These are phyloP conservation scores for Drosophila multiciliata DNA, from an alignment of 2,888 invertebrate species.

Conservation along the genomic window DNA sequence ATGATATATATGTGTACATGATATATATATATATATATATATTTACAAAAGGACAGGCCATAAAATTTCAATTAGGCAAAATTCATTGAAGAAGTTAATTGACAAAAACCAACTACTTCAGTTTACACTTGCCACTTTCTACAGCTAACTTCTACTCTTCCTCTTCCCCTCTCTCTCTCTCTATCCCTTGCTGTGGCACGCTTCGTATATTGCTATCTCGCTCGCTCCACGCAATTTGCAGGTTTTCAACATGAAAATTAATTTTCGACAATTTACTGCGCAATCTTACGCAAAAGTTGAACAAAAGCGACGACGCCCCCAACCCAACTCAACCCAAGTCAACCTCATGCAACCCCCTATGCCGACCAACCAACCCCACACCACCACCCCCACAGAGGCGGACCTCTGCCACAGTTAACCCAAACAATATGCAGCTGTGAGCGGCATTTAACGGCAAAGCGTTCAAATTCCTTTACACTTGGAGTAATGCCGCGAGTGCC, in stretches of 20 bases:
- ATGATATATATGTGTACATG: background rate
- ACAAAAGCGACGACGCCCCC: slow-evolving; percentile 68
- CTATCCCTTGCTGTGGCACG: slow-evolving; percentile 3
- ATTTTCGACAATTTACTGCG: slow-evolving; percentile 83
- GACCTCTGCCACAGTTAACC: slow-evolving; percentile 50
- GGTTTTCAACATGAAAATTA: slow-evolving; percentile 82
- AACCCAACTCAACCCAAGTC: background rate
- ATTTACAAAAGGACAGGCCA: slow-evolving; percentile 29
- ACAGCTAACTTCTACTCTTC: slow-evolving; percentile 1
- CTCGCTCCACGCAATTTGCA: slow-evolving; percentile 69
- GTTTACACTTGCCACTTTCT: slow-evolving; percentile 37
- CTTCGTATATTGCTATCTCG: slow-evolving; percentile 35
- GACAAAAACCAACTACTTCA: slow-evolving; percentile 73
- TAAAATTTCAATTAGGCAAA: slow-evolving; percentile 83
- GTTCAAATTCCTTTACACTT: slow-evolving; percentile 80
- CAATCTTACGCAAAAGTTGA: slow-evolving; percentile 82
- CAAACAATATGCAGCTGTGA: slow-evolving; percentile 75
- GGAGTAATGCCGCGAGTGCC: slow-evolving; percentile 60
- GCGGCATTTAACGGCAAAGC: slow-evolving; percentile 68
- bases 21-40: background rate
- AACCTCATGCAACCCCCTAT: background rate
- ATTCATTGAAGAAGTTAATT: slow-evolving; percentile 82
- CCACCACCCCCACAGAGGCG: slow-evolving; percentile 1
- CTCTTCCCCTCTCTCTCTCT: slow-evolving; percentile 3
- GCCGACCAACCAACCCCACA: background rate